Evolutionary conservation across 1,140 invertebrate genomes (phyloP), one percentile per base, ranked within the genome.

Genomic region (Protaetia brevitarsis): DNA sequence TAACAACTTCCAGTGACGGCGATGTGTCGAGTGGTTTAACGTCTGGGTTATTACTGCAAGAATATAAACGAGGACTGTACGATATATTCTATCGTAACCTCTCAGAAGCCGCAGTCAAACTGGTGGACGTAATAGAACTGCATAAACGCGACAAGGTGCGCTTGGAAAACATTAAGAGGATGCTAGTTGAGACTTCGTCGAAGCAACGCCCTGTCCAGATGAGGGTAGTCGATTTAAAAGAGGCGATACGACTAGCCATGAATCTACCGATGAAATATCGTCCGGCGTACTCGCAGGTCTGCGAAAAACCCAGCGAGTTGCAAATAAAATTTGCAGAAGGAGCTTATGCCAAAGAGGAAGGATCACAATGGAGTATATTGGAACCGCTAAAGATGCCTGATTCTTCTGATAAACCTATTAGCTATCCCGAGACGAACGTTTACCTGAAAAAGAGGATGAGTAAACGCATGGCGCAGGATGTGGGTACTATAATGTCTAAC

Each of bases 401-500:
- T 8, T 21, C 16, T 11, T 11, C 30, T 5, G 7, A 5, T 1
- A 62, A 36, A 36, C 60, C 60, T 19, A 62, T 62, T 10, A 36
- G 60, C 23, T 36, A 34, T 36, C 60, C 60, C 3, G 60, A 62
- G 4, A 31, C 31, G 8, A 19, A 8, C 30, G n/a, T 62, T 21
- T 62, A 21, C 11, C 10, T 34, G 2, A 29, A 21, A 13, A 62
- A 36, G 21, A 28, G 23, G n/a, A 28, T 19, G 1, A 19, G 10
- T 0, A 62, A 34, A 11, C 13, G 8, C 26, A 5, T 34, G 19
- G 16, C 8, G 19, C 34, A 30, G 6, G 60, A 62, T 36, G n/a
- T 62, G 3, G 29, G 29, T 19, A 62, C 29, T 10, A 36, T 62
- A 13, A 62, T 62, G 60, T 62, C 60, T 5, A 59, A 59, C 26